Percentiles rank a stretch among this genome's conserved stretches.
phyloP scores from a whole-genome alignment of 2,113 vertebrate genomes.

The Alces alces region DNA sequence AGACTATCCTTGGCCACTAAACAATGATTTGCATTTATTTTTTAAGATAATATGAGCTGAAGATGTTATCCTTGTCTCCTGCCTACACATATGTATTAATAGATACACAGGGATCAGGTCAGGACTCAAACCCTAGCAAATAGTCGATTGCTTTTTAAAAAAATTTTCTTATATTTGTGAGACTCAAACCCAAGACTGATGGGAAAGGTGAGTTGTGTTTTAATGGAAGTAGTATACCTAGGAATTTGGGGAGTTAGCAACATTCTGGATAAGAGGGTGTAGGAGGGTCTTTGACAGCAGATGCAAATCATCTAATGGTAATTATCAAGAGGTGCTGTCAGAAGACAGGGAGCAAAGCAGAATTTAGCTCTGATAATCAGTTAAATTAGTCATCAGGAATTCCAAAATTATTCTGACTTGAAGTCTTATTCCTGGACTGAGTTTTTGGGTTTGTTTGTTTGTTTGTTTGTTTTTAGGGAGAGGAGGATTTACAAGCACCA shows the following conservation, averaged over 20 bases:
- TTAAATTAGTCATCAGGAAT: neutral
- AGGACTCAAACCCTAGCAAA: neutral
- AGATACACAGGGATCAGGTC: neutral
- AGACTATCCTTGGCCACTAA: neutral
- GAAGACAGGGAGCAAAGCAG: neutral
- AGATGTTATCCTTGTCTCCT: neutral
- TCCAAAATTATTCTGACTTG: neutral
- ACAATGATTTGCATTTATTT: neutral
- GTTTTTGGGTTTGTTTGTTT: neutral
- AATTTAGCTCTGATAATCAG: neutral
- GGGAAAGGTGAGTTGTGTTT: neutral
- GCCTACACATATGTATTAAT: neutral
- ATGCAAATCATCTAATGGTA: conserved; percentile 5
- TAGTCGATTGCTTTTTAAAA: neutral
- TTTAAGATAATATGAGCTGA: neutral
- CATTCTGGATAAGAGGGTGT: neutral
- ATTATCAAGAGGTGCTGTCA: neutral
- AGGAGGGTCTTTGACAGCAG: conserved; percentile 18
- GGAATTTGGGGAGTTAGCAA: conserved; percentile 44
- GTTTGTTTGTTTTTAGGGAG: neutral
- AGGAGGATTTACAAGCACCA: neutral
- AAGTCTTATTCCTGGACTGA: neutral
- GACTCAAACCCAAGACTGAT: neutral
- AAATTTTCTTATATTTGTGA: neutral
- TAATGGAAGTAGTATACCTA: neutral